These are phyloP conservation scores for Pseudorasbora parva DNA, from an alignment of 2,113 vertebrate species.

Conservation along the genomic window DNA sequence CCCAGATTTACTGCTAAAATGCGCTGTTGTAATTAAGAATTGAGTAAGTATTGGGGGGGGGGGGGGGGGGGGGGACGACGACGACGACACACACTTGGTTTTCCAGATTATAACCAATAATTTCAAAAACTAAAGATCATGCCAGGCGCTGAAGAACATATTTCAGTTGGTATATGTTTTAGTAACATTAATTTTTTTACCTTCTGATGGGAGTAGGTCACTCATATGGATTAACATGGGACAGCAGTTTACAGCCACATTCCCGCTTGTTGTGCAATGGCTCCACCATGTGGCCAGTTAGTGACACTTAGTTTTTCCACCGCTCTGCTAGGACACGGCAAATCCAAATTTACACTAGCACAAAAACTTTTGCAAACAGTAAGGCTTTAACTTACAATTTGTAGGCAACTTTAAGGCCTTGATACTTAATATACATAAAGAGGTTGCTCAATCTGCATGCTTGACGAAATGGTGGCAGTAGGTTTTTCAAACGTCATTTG, in stretches of 20 bases:
- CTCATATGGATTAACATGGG: no score
- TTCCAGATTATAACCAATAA: not conserved
- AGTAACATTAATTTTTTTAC: not conserved
- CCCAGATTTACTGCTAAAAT: conserved; percentile 68
- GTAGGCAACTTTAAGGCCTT: not conserved
- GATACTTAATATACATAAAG: not conserved
- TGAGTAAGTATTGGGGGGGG: no score
- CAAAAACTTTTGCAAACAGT: not conserved
- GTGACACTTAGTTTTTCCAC: no score
- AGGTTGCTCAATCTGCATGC: not conserved
- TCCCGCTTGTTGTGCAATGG: not conserved
- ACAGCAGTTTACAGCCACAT: not conserved
- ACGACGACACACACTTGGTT: no score
- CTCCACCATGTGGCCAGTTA: not conserved
- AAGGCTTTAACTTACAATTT: not conserved
- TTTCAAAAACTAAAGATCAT: not conserved
- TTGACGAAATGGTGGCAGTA: not conserved
- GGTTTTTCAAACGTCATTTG: not conserved
- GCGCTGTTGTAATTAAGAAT: conserved; percentile 25
- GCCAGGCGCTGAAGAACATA: not conserved
- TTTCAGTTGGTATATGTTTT: not conserved
- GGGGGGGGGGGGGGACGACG: no score
- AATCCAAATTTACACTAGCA: not conserved
- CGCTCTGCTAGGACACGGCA: not conserved
- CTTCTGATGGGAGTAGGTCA: not conserved